Evolutionary conservation across 2,888 invertebrate genomes (phyloP), one percentile per base, ranked within the genome.

Genomic region (Himalopsyche japonica): DNA sequence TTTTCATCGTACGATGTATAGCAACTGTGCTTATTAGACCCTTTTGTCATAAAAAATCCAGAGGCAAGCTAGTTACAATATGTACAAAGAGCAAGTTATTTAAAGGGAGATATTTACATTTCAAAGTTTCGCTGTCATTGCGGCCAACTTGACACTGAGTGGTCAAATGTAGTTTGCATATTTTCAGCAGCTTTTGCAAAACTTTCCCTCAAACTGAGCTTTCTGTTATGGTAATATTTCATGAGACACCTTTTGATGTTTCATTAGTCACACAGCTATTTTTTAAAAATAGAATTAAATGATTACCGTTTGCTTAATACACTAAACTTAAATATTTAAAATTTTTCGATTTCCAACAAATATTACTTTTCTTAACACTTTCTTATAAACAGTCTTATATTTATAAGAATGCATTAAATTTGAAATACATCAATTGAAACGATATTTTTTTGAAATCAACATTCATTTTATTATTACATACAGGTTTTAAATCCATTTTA

Each of bases 161-260:
- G 76, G 80, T 83, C 83, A 57, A 81, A 83, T 83, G 76, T 78
- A 83, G 83, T 83, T 83, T 76, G 78, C 83, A 83, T 83, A 78
- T 83, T 83, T 83, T 78, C 81, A 34, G 77, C 24, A 34, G 77
- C 77, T 77, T 77, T 34, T 77, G 37, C 34, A 34, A 37, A 43
- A 43, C 77, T 37, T 77, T 20, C 34, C 18, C 37, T 70, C 70
- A 70, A 70, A 70, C 30, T 70, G 24, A 30, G 70, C 70, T 30
- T 12, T 30, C 30, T 70, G 8, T 70, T 70, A 70, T 70, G 30
- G 10, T 12, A 70, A 30, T 70, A 70, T 27, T 70, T 70, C 1
- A 15, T 30, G 1, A 70, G 24, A 12, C 30, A 70, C 30, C 30
- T 70, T 70, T 70, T 70, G 30, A 70, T 70, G 70, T 70, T 57